Evolutionary conservation across 2,797 vertebrate genomes (phyloP).

Genomic region (Sebastes matsubarae): DNA sequence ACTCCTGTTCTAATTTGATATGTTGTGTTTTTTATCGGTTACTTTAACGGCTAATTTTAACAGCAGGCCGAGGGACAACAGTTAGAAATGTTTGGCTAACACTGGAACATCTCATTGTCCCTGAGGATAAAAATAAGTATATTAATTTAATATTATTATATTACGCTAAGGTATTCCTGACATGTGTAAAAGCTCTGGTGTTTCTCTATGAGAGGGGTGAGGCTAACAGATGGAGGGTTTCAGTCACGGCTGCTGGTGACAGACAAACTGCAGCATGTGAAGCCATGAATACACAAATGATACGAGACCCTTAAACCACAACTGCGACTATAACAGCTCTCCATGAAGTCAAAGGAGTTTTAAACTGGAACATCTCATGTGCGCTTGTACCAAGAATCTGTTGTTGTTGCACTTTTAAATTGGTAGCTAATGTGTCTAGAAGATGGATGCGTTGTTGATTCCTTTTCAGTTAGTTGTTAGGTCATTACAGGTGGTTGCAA

Average conservation of each 20-base stretch:
- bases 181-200: neutral
- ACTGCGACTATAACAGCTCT: neutral
- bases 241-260: conserved; percentile 21
- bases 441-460: neutral
- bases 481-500: neutral
- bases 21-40: too few relatives aligned
- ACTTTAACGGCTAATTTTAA: accelerated
- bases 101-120: too few relatives aligned
- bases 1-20: too few relatives aligned
- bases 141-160: too few relatives aligned
- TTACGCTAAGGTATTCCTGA: neutral
- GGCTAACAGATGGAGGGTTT: neutral
- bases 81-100: too few relatives aligned
- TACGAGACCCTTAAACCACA: neutral
- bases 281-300: neutral
- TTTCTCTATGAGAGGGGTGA: neutral
- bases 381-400: neutral
- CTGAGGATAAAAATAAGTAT: too few relatives aligned
- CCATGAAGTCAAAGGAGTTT: neutral
- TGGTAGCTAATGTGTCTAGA: neutral
- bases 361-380: neutral
- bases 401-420: neutral
- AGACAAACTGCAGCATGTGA: conserved; percentile 36
- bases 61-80: too few relatives aligned
- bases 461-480: neutral